These are phyloP conservation scores for Trichechus manatus DNA, from an alignment of 2,113 vertebrate genomes.

Conservation along the genomic window DNA sequence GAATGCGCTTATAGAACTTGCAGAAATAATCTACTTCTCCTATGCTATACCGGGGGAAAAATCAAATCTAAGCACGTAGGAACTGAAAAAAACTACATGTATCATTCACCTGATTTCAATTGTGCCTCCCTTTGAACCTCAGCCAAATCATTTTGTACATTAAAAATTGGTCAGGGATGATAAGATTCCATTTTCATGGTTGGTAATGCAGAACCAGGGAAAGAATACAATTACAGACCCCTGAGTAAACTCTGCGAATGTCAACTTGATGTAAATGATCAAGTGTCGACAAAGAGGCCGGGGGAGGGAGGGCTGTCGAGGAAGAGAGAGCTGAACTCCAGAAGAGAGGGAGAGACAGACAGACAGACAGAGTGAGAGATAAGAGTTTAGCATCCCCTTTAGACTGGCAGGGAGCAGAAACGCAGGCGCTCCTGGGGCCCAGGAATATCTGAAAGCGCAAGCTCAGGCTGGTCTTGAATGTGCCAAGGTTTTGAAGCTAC, in stretches of 20 bases:
- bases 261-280: conserved; percentile 99
- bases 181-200: conserved; percentile 99
- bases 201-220: conserved; percentile 99
- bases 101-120: conserved; percentile 99
- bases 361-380: conserved; percentile 34
- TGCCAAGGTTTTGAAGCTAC: not conserved
- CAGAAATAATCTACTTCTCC: conserved; percentile 86
- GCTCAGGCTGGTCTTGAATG: not conserved
- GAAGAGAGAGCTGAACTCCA: conserved; percentile 55
- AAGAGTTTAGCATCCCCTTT: conserved; percentile 36
- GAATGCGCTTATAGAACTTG: conserved; percentile 85
- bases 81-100: conserved; percentile 93
- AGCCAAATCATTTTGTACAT: conserved; percentile 99
- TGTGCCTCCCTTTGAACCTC: conserved; percentile 98
- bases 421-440: not conserved
- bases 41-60: conserved; percentile 82
- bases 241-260: conserved; percentile 99
- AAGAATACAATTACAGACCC: conserved; percentile 99
- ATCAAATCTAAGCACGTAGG: conserved; percentile 91
- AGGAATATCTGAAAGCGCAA: not conserved
- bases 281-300: conserved; percentile 92
- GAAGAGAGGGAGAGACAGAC: conserved; percentile 10
- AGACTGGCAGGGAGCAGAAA: not conserved
- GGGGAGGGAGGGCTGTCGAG: conserved; percentile 64
- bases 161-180: conserved; percentile 99